Evolutionary conservation across 2,888 invertebrate genomes (phyloP), one percentile per base, ranked within the genome.

Genomic region (Troides helena): DNA sequence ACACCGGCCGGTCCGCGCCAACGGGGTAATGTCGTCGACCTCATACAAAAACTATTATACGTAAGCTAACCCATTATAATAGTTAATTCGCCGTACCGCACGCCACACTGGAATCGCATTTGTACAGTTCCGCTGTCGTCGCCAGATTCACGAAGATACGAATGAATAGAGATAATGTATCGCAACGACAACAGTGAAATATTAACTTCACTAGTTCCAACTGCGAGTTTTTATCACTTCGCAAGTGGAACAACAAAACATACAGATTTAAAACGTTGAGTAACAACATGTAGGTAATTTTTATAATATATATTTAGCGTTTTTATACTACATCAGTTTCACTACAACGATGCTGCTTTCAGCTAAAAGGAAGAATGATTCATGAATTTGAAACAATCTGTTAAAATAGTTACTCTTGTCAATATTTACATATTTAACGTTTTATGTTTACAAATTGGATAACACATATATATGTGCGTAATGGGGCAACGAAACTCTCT

Each of bases 1-100:
- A 36, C 57, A 64, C 64, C 62, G 61, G 69, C 62, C 60, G 53
- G 50, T 62, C 63, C 63, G 63, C 30, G 60, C 56, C 70, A 46
- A 65, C 62, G 67, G 74, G 74, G 74, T 77, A 78, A 78, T 77
- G 81, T 78, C 81, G 78, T 74, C 78, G 82, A 83, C 81, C 81
- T 73, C 72, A 65, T 73, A 80, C 78, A 85, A 83, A 85, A 84
- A 82, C 77, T 80, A 76, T 76, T 79, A 76, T 75, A 70, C 73
- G 70, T 74, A 72, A 73, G 71, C 4, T 68, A 68, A 68, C 69
- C 74, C 72, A 79, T 78, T 80, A 81, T 80, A 76, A 76, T 66
- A 70, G 76, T 71, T 76, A 83, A 83, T 81, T 82, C 77, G 75
- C 80, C 69, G 79, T 78, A 80, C 71, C 66, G 68, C 65, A 69